phyloP scores from a whole-genome alignment of 2,888 invertebrate genomes.

The Antitype chi region DNA sequence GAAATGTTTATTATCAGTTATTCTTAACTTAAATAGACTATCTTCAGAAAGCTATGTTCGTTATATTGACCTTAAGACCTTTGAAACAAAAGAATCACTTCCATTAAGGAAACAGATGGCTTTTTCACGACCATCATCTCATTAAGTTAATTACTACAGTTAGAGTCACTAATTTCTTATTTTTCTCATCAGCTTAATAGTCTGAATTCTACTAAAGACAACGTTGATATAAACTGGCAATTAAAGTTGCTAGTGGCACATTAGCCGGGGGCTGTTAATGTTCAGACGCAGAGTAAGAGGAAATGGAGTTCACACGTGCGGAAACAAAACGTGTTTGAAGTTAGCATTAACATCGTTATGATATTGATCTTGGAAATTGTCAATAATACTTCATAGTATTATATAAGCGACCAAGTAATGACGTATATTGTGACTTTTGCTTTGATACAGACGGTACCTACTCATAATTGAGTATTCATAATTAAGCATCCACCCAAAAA shows the following conservation, averaged over 20 bases:
- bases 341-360: not conserved
- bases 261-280: slow-evolving; percentile 53
- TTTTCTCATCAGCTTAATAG: slow-evolving; percentile 46
- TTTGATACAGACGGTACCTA: not conserved
- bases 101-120: slow-evolving; percentile 26
- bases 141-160: slow-evolving; percentile 38
- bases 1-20: not conserved
- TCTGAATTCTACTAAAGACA: slow-evolving; percentile 49
- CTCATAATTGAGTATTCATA: too few species aligned
- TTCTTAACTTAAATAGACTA: not conserved
- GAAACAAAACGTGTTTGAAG: not conserved
- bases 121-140: slow-evolving; percentile 31
- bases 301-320: slow-evolving; percentile 19
- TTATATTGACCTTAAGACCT: not conserved
- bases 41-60: not conserved
- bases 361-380: not conserved
- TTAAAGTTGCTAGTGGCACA: slow-evolving; percentile 57
- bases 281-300: slow-evolving; percentile 3
- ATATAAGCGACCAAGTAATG: not conserved
- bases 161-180: slow-evolving; percentile 41
- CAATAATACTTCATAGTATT: not conserved
- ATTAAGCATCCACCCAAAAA: not conserved
- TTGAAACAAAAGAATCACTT: slow-evolving; percentile 17
- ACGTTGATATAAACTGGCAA: slow-evolving; percentile 55
- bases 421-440: not conserved